Conservation (phyloP, 2,888 invertebrate species). For the Tenthredo scrophulariae region DNA sequence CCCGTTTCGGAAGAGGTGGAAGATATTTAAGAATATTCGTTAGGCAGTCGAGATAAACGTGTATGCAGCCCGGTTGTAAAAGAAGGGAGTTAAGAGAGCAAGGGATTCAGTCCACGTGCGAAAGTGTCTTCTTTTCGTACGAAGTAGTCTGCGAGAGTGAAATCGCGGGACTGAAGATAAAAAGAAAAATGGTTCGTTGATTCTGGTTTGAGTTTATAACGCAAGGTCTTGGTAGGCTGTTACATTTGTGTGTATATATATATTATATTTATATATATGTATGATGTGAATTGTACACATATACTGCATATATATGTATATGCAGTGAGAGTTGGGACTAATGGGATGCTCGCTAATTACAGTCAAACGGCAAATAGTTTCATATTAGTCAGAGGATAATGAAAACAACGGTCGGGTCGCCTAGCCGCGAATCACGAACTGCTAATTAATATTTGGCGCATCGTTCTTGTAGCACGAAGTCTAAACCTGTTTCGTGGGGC, state of each 20-base stretch:
- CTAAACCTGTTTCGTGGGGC: conserved; percentile 55
- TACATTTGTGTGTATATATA: not conserved
- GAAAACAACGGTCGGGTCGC: conserved; percentile 50
- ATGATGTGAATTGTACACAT: not conserved
- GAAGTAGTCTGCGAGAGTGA: conserved; percentile 11
- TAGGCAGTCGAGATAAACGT: not conserved
- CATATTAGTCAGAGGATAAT: conserved; percentile 52
- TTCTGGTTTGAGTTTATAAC: conserved; percentile 17
- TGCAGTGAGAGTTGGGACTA: conserved; percentile 17
- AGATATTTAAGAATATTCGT: not conserved
- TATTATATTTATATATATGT: not conserved
- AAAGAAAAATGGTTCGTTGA: conserved; percentile 6
- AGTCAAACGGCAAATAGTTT: conserved; percentile 52
- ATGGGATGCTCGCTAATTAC: conserved; percentile 49
- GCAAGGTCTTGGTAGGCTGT: not conserved
- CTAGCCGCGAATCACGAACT: conserved; percentile 52
- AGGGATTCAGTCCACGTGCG: conserved; percentile 44
- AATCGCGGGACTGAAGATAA: not conserved
- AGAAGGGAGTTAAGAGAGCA: not conserved
- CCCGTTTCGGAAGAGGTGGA: not conserved
- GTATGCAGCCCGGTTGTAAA: not conserved
- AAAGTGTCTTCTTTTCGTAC: conserved; percentile 29
- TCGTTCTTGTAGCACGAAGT: conserved; percentile 35
- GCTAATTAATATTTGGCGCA: conserved; percentile 54
- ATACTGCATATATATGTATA: not conserved